phyloP scores from a whole-genome alignment of 2,113 vertebrate genomes.

The Corythornis cristatus region DNA sequence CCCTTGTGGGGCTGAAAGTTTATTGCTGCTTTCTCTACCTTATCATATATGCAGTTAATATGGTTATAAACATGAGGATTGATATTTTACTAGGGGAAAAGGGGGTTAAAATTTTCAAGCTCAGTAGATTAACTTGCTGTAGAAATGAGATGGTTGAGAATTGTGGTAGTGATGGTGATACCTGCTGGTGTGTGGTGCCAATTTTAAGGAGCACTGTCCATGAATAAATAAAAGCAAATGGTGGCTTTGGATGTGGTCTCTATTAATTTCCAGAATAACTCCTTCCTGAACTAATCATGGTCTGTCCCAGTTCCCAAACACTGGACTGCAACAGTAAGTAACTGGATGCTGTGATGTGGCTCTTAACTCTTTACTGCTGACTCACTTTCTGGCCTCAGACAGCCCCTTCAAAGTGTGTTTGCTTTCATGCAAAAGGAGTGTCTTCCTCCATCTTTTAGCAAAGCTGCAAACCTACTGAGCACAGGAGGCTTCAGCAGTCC shows the following conservation, averaged over 20 bases:
- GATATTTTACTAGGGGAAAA: not conserved
- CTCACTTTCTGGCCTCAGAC: conserved; percentile 9
- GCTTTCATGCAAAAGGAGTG: not conserved
- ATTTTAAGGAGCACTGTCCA: not conserved
- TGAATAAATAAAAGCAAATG: not conserved
- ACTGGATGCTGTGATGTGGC: not conserved
- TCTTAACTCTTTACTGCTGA: not conserved
- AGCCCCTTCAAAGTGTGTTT: not conserved
- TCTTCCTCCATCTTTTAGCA: not conserved
- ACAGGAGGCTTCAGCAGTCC: not conserved
- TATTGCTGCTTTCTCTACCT: not conserved
- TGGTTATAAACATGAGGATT: not conserved
- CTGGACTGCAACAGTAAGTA: not conserved
- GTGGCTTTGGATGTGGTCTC: not conserved
- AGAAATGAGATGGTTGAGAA: not conserved
- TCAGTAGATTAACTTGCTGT: not conserved
- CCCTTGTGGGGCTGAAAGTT: not conserved
- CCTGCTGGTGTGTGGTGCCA: not conserved
- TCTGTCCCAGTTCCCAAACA: not conserved
- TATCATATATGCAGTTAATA: not conserved
- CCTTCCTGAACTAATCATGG: not conserved
- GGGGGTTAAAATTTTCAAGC: not conserved
- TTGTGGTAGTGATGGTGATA: not conserved
- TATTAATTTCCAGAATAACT: conserved; percentile 35
- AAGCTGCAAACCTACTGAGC: not conserved